Conservation (phyloP, 2,888 invertebrate genomes). For the Cabera pusaria region DNA sequence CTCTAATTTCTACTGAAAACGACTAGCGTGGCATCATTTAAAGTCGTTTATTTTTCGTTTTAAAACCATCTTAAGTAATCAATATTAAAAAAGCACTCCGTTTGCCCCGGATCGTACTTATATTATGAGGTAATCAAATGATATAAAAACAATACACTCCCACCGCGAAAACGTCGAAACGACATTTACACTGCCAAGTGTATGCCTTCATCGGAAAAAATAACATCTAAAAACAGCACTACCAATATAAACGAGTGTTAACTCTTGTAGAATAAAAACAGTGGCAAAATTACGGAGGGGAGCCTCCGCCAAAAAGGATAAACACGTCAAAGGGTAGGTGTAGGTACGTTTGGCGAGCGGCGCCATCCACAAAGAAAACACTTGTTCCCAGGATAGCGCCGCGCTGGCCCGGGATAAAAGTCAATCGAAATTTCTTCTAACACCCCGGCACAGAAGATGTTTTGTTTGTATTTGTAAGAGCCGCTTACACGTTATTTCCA, state of each 20-base stretch:
- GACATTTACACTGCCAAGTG: conserved; percentile 9
- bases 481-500: conserved; percentile 12
- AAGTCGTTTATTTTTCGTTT: no score
- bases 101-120: no score
- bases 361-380: conserved; percentile 81
- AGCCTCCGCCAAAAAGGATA: conserved; percentile 70
- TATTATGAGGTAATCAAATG: no score
- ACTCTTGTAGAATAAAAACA: conserved; percentile 52
- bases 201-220: conserved; percentile 25
- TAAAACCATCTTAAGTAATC: no score
- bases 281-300: conserved; percentile 63
- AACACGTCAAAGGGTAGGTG: conserved; percentile 74
- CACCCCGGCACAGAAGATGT: conserved; percentile 40
- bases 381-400: conserved; percentile 54
- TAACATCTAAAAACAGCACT: conserved; percentile 27
- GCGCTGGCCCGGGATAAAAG: conserved; percentile 50
- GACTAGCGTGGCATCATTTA: no score
- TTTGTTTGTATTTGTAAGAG: conserved; percentile 26
- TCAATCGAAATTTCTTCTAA: conserved; percentile 70
- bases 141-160: no score
- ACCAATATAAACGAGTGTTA: conserved; percentile 28
- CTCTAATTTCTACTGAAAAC: no score
- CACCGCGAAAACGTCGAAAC: no score
- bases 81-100: no score
- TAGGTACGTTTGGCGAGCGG: no score